These are phyloP conservation scores for Pangasius mekongensis DNA, from an alignment of 2,797 vertebrate genomes.

Conservation along the genomic window DNA sequence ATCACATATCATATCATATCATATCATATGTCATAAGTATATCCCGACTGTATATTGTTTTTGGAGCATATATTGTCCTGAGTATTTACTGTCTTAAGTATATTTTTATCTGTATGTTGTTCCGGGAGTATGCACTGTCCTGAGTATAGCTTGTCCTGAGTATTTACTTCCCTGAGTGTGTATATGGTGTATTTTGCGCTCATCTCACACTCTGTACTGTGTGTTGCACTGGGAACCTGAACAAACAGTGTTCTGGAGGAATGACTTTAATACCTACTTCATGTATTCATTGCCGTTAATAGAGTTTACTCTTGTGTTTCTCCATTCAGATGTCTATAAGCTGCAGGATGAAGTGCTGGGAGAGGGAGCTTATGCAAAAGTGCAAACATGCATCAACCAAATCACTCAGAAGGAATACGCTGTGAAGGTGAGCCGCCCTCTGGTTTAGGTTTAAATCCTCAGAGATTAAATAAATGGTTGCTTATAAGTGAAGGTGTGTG, in stretches of 20 bases:
- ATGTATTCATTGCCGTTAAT: background rate
- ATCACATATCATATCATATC: too few relatives aligned
- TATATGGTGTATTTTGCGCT: background rate
- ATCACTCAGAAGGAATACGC: slow-evolving; percentile 98
- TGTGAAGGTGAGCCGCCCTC: slow-evolving; percentile 83
- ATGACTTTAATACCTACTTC: too few relatives aligned
- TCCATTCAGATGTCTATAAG: slow-evolving; percentile 89
- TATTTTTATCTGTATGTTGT: too few relatives aligned
- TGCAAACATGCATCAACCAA: slow-evolving; percentile 93
- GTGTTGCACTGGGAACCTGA: background rate
- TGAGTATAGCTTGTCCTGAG: background rate
- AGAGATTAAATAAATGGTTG: too few relatives aligned
- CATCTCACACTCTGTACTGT: too few relatives aligned
- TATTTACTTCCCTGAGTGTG: background rate
- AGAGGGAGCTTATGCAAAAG: slow-evolving; percentile 93
- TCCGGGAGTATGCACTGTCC: background rate
- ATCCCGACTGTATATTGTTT: too few relatives aligned
- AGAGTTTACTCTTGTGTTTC: background rate
- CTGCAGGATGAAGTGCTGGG: slow-evolving; percentile 94
- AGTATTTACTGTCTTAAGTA: too few relatives aligned
- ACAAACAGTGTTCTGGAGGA: background rate
- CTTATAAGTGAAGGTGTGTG: background rate
- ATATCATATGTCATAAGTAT: too few relatives aligned
- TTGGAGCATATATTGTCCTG: too few relatives aligned
- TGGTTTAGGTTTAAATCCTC: background rate